Percentiles rank a stretch among this genome's conserved stretches.
These are phyloP conservation scores for Chionodraco myersi DNA, from an alignment of 2,113 vertebrate genomes.

Conservation along the genomic window DNA sequence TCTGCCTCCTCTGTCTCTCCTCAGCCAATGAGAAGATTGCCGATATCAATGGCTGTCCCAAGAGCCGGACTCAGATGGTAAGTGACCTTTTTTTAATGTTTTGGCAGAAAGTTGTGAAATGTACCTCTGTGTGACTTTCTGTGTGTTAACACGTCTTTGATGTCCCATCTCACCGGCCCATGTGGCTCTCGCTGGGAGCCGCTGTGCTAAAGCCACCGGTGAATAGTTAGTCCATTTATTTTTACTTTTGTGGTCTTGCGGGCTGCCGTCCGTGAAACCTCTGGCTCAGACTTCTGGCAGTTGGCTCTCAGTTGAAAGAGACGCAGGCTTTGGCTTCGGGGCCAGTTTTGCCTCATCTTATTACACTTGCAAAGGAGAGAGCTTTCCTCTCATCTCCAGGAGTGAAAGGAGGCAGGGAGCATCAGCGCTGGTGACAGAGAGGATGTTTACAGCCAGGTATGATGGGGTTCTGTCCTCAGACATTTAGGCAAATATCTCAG, in stretches of 20 bases:
- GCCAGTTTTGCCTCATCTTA: constrained; percentile 50
- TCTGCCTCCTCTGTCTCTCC: constrained; percentile 63
- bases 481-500: constrained; percentile 12
- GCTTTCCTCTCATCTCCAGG: constrained; percentile 49
- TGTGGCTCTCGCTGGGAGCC: constrained; percentile 10
- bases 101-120: constrained; percentile 39
- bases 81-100: constrained; percentile 78
- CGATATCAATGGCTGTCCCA: constrained; percentile 98
- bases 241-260: constrained; percentile 66
- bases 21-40: constrained; percentile 99
- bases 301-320: constrained; percentile 70
- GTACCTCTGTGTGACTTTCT: constrained; percentile 32
- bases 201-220: constrained; percentile 34
- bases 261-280: constrained; percentile 62
- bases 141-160: constrained; percentile 30
- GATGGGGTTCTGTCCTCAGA: constrained; percentile 10
- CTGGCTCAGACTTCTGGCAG: constrained; percentile 62
- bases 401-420: constrained; percentile 9
- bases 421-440: constrained; percentile 11
- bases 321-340: constrained; percentile 57
- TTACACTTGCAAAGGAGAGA: constrained; percentile 49
- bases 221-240: constrained; percentile 68
- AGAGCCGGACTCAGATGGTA: constrained; percentile 98
- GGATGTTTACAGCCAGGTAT: constrained; percentile 7
- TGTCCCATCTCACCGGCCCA: constrained; percentile 23